These are phyloP conservation scores for Esox lucius DNA, from an alignment of 2,797 vertebrate species.

Conservation along the genomic window DNA sequence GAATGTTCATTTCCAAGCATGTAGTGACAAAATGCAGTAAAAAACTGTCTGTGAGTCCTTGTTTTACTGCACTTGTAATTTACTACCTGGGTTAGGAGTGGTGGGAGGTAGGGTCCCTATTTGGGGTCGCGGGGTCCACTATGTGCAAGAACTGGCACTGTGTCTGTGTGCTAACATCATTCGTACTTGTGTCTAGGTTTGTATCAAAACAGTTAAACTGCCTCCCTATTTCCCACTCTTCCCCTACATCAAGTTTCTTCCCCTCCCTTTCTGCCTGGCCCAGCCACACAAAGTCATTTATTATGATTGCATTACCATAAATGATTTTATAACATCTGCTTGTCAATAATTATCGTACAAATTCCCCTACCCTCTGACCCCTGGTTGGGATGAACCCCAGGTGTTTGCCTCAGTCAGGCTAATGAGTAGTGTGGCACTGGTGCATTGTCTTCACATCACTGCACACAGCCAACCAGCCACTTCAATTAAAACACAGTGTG, in stretches of 20 bases:
- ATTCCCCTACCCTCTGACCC: constrained; percentile 69
- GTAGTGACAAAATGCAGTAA: background rate
- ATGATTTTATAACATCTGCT: constrained; percentile 82
- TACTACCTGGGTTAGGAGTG: too few species aligned
- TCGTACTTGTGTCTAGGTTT: constrained; percentile 38
- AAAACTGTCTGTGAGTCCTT: constrained; percentile 13
- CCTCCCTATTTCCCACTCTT: constrained; percentile 16
- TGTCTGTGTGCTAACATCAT: constrained; percentile 7
- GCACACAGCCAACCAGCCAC: constrained; percentile 50
- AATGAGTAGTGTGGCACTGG: constrained; percentile 65
- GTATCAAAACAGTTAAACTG: constrained; percentile 37
- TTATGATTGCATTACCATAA: constrained; percentile 81
- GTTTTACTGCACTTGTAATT: background rate
- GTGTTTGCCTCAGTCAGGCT: constrained; percentile 68
- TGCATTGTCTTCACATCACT: constrained; percentile 60
- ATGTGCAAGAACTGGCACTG: background rate
- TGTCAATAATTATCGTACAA: constrained; percentile 77
- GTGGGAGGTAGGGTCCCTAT: too few species aligned
- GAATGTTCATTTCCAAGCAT: background rate
- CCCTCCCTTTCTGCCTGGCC: constrained; percentile 41
- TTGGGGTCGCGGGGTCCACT: background rate
- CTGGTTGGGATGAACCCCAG: constrained; percentile 71
- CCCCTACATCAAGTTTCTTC: constrained; percentile 35
- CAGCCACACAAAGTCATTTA: constrained; percentile 65
- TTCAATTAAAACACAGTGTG: constrained; percentile 63